A percentile compares a stretch with the other conserved stretches of the same genome.
phyloP scores from a whole-genome alignment of 2,888 invertebrate species.

The Melieria picta region DNA sequence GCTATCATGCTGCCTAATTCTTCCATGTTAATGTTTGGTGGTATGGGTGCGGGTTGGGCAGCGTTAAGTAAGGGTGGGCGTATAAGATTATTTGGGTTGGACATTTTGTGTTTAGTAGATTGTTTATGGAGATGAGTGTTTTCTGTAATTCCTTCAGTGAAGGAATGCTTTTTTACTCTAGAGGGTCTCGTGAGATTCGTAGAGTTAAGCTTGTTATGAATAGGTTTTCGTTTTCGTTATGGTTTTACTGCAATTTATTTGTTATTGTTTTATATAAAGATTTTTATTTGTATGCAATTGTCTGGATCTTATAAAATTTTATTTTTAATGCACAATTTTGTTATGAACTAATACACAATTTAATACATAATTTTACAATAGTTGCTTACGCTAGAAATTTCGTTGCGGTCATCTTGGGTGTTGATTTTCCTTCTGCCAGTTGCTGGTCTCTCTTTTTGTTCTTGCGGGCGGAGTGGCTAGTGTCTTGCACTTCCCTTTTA shows the following conservation, averaged over 20 bases:
- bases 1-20: background rate
- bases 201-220: background rate
- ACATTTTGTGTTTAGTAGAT: background rate
- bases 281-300: background rate
- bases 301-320: background rate
- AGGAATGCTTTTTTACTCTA: too few species aligned
- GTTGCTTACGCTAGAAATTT: background rate
- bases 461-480: constrained; percentile 5
- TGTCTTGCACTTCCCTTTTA: constrained; percentile 6
- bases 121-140: background rate
- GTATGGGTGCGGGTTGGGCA: background rate
- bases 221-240: background rate
- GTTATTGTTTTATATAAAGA: background rate
- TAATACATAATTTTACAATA: background rate
- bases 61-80: background rate
- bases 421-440: background rate
- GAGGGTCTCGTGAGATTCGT: background rate
- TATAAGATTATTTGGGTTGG: constrained; percentile 6
- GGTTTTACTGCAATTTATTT: background rate
- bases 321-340: background rate
- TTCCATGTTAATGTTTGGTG: constrained; percentile 5
- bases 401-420: background rate
- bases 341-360: background rate
- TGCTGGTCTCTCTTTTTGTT: background rate
- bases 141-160: background rate